These are phyloP conservation scores for Acestrorhynchus altus DNA, from an alignment of 2,797 vertebrate species.

Conservation along the genomic window DNA sequence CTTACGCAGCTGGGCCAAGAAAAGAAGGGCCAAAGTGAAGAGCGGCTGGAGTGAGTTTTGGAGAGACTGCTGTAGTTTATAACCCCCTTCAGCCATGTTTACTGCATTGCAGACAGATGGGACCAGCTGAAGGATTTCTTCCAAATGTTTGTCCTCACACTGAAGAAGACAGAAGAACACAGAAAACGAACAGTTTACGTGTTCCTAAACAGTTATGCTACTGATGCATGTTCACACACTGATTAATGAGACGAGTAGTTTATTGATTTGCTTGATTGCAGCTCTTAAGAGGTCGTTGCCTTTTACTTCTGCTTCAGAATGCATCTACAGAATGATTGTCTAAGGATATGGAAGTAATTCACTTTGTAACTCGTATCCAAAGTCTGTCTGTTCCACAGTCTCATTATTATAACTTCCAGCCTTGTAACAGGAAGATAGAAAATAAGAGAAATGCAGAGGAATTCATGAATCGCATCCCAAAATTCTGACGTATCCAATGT, in stretches of 20 bases:
- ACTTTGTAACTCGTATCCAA: neutral
- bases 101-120: constrained; percentile 36
- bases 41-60: constrained; percentile 17
- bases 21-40: neutral
- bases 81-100: constrained; percentile 33
- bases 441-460: too few relatives aligned
- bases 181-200: neutral
- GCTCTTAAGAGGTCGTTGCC: neutral
- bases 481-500: too few relatives aligned
- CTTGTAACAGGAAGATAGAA: neutral
- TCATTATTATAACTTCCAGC: neutral
- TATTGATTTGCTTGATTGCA: too few relatives aligned
- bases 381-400: neutral
- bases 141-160: constrained; percentile 19
- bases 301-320: neutral
- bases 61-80: constrained; percentile 29
- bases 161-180: neutral
- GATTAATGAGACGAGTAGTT: neutral
- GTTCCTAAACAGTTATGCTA: neutral
- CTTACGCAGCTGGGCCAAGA: neutral
- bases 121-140: constrained; percentile 21
- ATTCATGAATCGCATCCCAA: too few relatives aligned
- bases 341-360: neutral
- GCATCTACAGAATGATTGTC: too few relatives aligned
- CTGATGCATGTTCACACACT: neutral